Evolutionary conservation across 2,797 vertebrate species (phyloP).

Genomic region (Thunnus albacares): DNA sequence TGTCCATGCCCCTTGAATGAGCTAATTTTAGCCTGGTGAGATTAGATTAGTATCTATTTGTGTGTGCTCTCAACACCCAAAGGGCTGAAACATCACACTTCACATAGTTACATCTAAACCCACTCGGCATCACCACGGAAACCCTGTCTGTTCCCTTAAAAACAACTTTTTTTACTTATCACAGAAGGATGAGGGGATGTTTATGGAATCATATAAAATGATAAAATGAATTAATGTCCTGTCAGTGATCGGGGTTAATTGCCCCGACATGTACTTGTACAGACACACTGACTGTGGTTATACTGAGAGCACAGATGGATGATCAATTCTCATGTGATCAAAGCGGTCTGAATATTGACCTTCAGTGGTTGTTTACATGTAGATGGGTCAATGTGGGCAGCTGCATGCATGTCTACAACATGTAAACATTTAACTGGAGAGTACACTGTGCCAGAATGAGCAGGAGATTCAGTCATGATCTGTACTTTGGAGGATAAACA

Average conservation of each 20-base stretch:
- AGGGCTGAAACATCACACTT: constrained; percentile 67
- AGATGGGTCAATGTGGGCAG: background rate
- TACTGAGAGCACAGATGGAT: background rate
- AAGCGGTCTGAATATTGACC: constrained; percentile 10
- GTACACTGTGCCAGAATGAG: background rate
- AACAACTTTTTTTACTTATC: background rate
- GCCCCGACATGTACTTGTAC: background rate
- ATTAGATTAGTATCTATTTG: constrained; percentile 79
- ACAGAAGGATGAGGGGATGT: background rate
- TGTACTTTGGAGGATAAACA: background rate
- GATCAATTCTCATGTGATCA: constrained; percentile 8
- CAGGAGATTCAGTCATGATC: background rate
- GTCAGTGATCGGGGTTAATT: background rate
- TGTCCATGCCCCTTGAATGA: constrained; percentile 59
- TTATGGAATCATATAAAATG: background rate
- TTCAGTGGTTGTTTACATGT: background rate
- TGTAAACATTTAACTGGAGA: constrained; percentile 1
- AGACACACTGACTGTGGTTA: background rate
- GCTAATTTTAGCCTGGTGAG: constrained; percentile 73
- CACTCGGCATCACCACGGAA: constrained; percentile 36
- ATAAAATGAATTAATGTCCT: background rate
- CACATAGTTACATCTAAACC: constrained; percentile 39
- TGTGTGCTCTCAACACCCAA: constrained; percentile 58
- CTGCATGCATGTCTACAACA: constrained; percentile 3
- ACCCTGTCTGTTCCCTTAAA: constrained; percentile 18